Evolutionary conservation across 2,113 vertebrate genomes (phyloP).

Genomic region (Varanus komodoensis): DNA sequence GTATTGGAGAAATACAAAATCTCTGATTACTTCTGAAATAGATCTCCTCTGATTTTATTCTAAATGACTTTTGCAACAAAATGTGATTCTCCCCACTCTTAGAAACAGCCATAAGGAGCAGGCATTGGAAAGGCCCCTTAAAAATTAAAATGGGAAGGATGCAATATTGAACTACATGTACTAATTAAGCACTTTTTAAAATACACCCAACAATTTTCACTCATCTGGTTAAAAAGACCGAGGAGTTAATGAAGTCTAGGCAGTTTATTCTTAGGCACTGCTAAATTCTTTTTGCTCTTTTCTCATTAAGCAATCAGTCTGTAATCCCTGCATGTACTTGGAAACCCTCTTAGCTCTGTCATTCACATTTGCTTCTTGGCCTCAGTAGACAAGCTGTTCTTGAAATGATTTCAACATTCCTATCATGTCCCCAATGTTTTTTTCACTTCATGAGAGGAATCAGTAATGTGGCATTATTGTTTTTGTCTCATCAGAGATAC

Average conservation of each 20-base stretch:
- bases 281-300: conserved; percentile 47
- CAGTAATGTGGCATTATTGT: conserved; percentile 35
- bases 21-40: neutral
- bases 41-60: neutral
- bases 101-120: neutral
- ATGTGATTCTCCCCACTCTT: neutral
- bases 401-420: conserved; percentile 32
- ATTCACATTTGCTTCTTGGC: conserved; percentile 24
- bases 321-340: conserved; percentile 21
- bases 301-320: conserved; percentile 31
- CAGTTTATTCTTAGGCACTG: conserved; percentile 43
- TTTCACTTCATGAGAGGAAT: conserved; percentile 31
- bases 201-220: conserved; percentile 1
- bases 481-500: conserved; percentile 8
- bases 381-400: conserved; percentile 36
- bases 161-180: neutral
- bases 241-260: conserved; percentile 36
- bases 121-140: neutral
- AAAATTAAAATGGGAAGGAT: neutral
- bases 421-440: conserved; percentile 24
- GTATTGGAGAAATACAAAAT: neutral
- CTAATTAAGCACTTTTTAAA: neutral
- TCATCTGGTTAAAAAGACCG: conserved; percentile 47
- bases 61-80: neutral
- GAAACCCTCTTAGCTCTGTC: conserved; percentile 21